Conservation (phyloP, 2,888 invertebrate species). For the Chloroclysta siterata region DNA sequence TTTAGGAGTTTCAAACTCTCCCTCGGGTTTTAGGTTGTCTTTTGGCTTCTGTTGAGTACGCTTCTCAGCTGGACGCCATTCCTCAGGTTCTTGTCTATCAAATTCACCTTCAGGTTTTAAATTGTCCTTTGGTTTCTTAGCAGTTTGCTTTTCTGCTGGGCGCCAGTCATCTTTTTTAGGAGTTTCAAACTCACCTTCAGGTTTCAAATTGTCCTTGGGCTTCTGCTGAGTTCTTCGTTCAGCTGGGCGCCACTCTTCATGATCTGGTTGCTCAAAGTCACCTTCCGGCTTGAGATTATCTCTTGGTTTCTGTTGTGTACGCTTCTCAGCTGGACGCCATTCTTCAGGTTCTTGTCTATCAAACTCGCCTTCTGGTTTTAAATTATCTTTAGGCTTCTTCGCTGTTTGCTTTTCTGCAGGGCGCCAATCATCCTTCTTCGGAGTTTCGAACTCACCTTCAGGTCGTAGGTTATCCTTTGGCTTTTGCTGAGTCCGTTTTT, state of each 20-base stretch:
- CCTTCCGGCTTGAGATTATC: constrained; percentile 78
- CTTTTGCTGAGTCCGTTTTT: constrained; percentile 21
- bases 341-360: constrained; percentile 71
- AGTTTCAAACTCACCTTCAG: constrained; percentile 86
- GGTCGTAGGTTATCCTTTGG: constrained; percentile 79
- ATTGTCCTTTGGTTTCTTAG: constrained; percentile 77
- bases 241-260: constrained; percentile 76
- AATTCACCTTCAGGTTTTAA: constrained; percentile 82
- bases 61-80: constrained; percentile 76
- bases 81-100: constrained; percentile 58
- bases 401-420: constrained; percentile 63
- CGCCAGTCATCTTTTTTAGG: constrained; percentile 63
- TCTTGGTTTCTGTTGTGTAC: constrained; percentile 63
- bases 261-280: constrained; percentile 74
- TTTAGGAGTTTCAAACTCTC: constrained; percentile 81
- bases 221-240: constrained; percentile 79
- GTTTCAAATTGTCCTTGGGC: constrained; percentile 85
- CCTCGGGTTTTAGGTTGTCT: constrained; percentile 82
- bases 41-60: constrained; percentile 63
- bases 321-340: constrained; percentile 72
- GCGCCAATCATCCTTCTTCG: constrained; percentile 58
- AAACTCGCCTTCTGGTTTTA: constrained; percentile 85
- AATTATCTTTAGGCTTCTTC: constrained; percentile 85
- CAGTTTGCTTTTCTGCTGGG: constrained; percentile 66
- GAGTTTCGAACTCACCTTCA: constrained; percentile 84